Conservation (phyloP, 2,888 invertebrate genomes). For the Ceramica pisi region DNA sequence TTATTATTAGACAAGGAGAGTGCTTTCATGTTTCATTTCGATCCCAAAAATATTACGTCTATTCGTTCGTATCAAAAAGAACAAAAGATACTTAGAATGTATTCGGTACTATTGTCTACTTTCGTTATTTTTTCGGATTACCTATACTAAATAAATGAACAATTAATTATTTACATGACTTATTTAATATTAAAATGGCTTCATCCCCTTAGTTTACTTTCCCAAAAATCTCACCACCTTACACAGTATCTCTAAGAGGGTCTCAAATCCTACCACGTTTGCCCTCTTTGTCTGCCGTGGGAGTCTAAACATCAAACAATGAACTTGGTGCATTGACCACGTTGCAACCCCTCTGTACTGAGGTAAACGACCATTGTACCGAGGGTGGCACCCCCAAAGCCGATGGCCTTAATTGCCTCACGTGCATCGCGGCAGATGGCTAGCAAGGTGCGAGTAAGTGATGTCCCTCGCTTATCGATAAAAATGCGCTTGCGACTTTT, state of each 20-base stretch:
- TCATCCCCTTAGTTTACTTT: background rate
- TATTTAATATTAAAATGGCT: background rate
- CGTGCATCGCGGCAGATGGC: conserved; percentile 88
- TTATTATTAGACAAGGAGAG: background rate
- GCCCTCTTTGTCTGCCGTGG: conserved; percentile 72
- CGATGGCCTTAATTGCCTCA: conserved; percentile 86
- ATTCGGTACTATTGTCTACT: background rate
- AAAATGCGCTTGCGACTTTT: conserved; percentile 67
- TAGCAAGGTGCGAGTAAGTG: conserved; percentile 89
- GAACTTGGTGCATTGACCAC: conserved; percentile 82
- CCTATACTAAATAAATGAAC: too few species aligned
- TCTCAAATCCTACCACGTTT: conserved; percentile 17
- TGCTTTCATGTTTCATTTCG: background rate
- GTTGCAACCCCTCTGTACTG: conserved; percentile 79
- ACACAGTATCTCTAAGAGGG: conserved; percentile 18
- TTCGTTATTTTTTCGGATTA: background rate
- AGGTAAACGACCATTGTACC: conserved; percentile 87
- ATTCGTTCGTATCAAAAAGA: background rate
- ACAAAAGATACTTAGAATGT: background rate
- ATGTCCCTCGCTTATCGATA: conserved; percentile 84
- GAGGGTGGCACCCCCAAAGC: conserved; percentile 89
- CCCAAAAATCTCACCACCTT: conserved; percentile 22
- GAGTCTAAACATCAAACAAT: conserved; percentile 70
- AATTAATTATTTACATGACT: too few species aligned
- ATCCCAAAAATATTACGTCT: background rate